Base-by-base conservation (phyloP, 2,888 invertebrate species). In the Rosalia funebris region DNA sequence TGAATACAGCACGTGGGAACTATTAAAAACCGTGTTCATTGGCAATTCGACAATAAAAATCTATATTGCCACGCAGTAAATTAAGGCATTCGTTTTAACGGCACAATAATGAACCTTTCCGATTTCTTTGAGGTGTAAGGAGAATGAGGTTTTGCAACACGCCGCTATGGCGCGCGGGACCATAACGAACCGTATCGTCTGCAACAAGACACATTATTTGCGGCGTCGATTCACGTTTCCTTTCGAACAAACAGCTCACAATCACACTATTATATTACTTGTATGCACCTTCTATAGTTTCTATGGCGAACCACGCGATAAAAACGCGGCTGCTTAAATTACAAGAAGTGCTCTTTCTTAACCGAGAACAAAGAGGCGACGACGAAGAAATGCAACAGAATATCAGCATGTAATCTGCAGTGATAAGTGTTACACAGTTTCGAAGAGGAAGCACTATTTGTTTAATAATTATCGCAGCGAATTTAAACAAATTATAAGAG, bases 181-280 rank as follows among this genome's bases (percentile, higher is more conserved):
- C 52, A 52, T 62, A 66, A 66, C 62, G 63, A 63, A 62, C 42
- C 66, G 62, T 64, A 57, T 62, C 66, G 66, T 66, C 64, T 66
- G 60, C 62, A 39, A 55, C 56, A 39, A 62, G 63, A 60, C 55
- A 60, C 62, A 42, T 57, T 63, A 64, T 64, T 66, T 66, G 66
- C 64, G 61, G 60, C 66, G 60, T 62, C 62, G 45, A 52, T 60
- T 56, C 60, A 52, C 57, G 57, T 58, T 58, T 46, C 45, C 57
- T 58, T 58, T 58, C 57, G 34, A 58, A 58, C 42, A 58, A 58
- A 52, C 57, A 44, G 50, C 19, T 57, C 44, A 57, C 57, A 57
- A 57, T 57, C 50, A 50, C 50, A 57, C 57, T 52, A 42, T 52
- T 52, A 52, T 57, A 42, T 52, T 32, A 45, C 45, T 44, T 20